These are phyloP conservation scores for Sipha maydis DNA, from an alignment of 2,888 invertebrate species.

Conservation along the genomic window DNA sequence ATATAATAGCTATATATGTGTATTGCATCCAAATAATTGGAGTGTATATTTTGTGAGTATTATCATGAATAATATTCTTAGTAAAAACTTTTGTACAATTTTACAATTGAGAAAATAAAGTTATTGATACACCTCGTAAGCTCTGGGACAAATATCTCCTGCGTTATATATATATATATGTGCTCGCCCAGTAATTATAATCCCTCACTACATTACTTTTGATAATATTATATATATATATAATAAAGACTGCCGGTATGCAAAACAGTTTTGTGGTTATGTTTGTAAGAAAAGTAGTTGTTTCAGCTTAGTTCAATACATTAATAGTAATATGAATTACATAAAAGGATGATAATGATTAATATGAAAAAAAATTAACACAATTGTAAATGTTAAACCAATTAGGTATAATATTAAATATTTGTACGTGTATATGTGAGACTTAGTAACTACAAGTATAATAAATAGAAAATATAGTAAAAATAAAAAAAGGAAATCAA, in stretches of 20 bases:
- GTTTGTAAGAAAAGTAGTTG: constrained; percentile 4
- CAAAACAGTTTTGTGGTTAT: constrained; percentile 11
- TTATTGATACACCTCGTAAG: constrained; percentile 36
- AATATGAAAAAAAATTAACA: constrained; percentile 1
- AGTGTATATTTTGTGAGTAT: not conserved
- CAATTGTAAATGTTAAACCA: not conserved
- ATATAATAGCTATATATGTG: no score
- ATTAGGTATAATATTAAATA: not conserved
- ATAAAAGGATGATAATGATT: not conserved
- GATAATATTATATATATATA: constrained; percentile 14
- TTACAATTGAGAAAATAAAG: constrained; percentile 35
- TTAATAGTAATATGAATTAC: constrained; percentile 31
- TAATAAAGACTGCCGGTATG: not conserved
- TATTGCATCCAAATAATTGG: no score
- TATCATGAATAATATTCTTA: not conserved
- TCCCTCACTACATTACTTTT: constrained; percentile 35
- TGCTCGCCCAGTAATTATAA: constrained; percentile 23
- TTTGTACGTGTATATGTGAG: not conserved
- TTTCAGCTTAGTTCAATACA: not conserved
- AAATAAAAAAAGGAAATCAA: not conserved
- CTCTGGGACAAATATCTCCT: constrained; percentile 17
- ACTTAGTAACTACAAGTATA: not conserved
- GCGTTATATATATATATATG: not conserved
- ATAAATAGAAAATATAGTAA: not conserved
- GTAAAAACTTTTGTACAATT: constrained; percentile 18